Conservation (phyloP, 2,888 invertebrate species). For the Eupsilia transversa region DNA sequence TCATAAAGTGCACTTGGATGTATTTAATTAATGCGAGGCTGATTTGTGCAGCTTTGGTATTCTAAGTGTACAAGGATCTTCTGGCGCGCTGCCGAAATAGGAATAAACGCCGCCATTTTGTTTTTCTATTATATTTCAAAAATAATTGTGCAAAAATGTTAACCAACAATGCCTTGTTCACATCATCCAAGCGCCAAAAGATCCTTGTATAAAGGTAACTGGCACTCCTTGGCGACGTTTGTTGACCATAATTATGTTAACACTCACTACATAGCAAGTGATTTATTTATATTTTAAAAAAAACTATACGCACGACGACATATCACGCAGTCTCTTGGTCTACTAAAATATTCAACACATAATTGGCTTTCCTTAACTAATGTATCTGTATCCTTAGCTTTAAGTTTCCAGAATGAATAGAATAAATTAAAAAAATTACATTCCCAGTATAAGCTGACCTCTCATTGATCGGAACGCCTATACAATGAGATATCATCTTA, state of each 20-base stretch:
- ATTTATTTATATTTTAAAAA: neutral
- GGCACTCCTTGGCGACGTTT: neutral
- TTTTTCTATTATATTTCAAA: neutral
- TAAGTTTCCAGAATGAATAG: neutral
- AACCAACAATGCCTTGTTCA: neutral
- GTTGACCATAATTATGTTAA: neutral
- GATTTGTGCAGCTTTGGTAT: neutral
- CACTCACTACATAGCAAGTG: conserved; percentile 2
- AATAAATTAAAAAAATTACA: neutral
- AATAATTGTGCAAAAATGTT: neutral
- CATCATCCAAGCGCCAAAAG: neutral
- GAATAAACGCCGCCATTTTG: neutral
- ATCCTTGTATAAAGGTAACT: neutral
- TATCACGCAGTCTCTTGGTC: neutral
- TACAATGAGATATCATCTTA: neutral
- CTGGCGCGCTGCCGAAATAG: neutral
- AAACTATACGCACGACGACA: neutral
- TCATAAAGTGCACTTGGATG: neutral
- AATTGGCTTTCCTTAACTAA: neutral
- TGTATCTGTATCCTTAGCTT: neutral
- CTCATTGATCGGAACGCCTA: neutral
- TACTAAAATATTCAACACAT: no score
- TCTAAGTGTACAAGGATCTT: neutral
- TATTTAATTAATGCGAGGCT: neutral
- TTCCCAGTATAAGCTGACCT: neutral